Evolutionary conservation across 1,140 invertebrate species (phyloP).

Genomic region (Lethrus apterus): DNA sequence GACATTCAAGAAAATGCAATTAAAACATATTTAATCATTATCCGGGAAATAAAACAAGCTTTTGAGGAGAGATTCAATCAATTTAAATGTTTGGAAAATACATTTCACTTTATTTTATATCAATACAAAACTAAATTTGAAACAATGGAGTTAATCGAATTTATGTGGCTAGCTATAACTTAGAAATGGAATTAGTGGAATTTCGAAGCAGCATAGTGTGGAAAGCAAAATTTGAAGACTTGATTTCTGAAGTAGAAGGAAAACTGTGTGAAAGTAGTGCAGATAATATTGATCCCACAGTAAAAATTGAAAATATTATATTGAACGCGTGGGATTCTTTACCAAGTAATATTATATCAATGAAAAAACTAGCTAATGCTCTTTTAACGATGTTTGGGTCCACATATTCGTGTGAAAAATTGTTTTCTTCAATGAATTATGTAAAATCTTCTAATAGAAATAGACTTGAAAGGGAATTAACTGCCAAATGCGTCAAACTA

Average conservation of each 20-base stretch:
- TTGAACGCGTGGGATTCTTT: conserved; percentile 9
- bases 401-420: too few species aligned
- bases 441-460: too few species aligned
- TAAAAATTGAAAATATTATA: conserved; percentile 9
- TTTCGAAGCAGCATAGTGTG: conserved; percentile 12
- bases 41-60: conserved; percentile 3
- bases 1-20: neutral
- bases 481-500: too few species aligned
- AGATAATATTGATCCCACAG: conserved; percentile 9
- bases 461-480: too few species aligned
- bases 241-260: conserved; percentile 13
- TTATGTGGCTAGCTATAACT: conserved; percentile 12
- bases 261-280: conserved; percentile 9
- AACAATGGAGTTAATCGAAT: conserved; percentile 7
- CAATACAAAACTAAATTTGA: conserved; percentile 1
- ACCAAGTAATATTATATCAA: conserved; percentile 6
- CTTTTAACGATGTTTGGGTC: conserved; percentile 9
- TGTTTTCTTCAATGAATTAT: too few species aligned
- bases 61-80: conserved; percentile 7
- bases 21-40: conserved; percentile 11
- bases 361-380: conserved; percentile 16
- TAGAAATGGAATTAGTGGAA: conserved; percentile 13
- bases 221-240: conserved; percentile 16
- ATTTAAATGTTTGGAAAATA: conserved; percentile 10
- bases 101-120: conserved; percentile 13